Percentiles rank a stretch among this genome's conserved stretches.
phyloP scores from a whole-genome alignment of 35 echinoderm and acorn worm species.

The Heliocidaris erythrogramma region DNA sequence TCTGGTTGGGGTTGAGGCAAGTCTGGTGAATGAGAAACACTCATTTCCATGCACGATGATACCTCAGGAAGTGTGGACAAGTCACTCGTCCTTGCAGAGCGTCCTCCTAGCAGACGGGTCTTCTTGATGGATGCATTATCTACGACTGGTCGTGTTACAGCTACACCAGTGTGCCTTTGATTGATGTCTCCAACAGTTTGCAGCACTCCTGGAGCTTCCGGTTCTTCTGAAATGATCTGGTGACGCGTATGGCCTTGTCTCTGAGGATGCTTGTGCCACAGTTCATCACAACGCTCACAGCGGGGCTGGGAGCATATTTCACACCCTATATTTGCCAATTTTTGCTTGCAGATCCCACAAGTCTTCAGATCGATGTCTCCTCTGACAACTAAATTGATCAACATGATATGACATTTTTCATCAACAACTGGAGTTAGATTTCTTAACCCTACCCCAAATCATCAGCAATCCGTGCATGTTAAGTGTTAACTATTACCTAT shows the following conservation, averaged over 20 bases:
- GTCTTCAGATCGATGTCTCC: neutral
- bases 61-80: neutral
- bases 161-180: neutral
- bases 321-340: constrained; percentile 46
- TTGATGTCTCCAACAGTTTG: neutral
- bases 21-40: neutral
- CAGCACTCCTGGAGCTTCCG: neutral
- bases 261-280: constrained; percentile 60
- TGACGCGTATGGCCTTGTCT: constrained; percentile 43
- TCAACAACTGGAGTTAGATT: no score
- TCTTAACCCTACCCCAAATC: no score
- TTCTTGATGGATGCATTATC: neutral
- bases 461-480: no score
- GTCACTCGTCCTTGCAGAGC: neutral
- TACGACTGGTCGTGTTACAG: neutral
- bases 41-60: neutral
- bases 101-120: neutral
- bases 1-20: neutral
- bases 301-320: constrained; percentile 42
- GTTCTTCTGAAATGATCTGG: neutral
- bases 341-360: constrained; percentile 23
- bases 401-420: no score
- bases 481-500: no score
- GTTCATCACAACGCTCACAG: constrained; percentile 59
- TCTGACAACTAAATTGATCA: neutral